Evolutionary conservation across 2,113 vertebrate genomes (phyloP).

Genomic region (Cryptoleucopteryx plumbea): DNA sequence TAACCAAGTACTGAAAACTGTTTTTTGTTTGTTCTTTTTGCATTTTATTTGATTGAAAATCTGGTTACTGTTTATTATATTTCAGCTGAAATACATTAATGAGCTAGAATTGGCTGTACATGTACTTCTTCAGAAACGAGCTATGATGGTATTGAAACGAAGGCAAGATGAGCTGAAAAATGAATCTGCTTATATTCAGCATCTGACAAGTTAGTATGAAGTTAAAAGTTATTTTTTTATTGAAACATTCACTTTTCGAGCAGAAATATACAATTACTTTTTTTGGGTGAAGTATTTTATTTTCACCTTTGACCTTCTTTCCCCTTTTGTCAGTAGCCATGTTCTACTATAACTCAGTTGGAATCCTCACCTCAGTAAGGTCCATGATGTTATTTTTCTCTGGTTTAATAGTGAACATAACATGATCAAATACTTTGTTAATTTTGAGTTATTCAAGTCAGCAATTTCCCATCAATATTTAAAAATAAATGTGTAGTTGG

Average conservation of each 20-base stretch:
- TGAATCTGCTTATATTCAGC: constrained; percentile 78
- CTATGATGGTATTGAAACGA: constrained; percentile 63
- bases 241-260: not conserved
- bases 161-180: constrained; percentile 79
- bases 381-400: not conserved
- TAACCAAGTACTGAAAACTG: not conserved
- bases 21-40: not conserved
- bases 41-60: not conserved
- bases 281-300: not conserved
- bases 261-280: not conserved
- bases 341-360: not conserved
- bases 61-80: constrained; percentile 1
- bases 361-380: not conserved
- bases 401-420: not conserved
- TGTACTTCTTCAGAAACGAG: constrained; percentile 76
- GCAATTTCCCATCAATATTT: not conserved
- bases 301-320: not conserved
- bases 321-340: not conserved
- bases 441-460: not conserved
- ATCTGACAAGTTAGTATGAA: constrained; percentile 75
- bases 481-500: not conserved
- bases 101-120: constrained; percentile 82
- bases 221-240: not conserved
- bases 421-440: not conserved
- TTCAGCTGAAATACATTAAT: constrained; percentile 82